Evolutionary conservation across 2,113 vertebrate genomes (phyloP).

Genomic region (Notechis scutatus): DNA sequence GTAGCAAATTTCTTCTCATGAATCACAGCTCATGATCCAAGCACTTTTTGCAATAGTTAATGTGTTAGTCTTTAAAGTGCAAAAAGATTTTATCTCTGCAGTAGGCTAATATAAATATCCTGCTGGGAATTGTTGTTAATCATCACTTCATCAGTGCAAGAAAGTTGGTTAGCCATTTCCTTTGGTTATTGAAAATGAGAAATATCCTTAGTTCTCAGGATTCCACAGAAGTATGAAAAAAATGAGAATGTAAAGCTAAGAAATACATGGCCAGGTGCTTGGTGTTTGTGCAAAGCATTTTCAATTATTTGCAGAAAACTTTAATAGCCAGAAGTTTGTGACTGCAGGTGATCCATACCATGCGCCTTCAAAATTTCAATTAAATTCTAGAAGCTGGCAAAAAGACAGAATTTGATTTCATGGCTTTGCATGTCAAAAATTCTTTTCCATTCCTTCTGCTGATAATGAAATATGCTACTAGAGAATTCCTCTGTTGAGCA

Average conservation of each 20-base stretch:
- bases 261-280: neutral
- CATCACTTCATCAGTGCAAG: neutral
- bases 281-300: neutral
- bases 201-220: neutral
- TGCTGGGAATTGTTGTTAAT: neutral
- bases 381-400: neutral
- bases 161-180: neutral
- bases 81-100: neutral
- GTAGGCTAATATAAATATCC: neutral
- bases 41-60: neutral
- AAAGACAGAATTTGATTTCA: neutral
- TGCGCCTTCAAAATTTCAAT: neutral
- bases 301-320: neutral
- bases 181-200: neutral
- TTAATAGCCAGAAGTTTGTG: neutral
- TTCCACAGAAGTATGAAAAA: neutral
- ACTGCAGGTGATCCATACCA: neutral
- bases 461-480: neutral
- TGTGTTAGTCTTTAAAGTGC: neutral
- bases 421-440: neutral
- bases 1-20: neutral
- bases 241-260: neutral
- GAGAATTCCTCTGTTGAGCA: neutral
- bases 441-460: neutral
- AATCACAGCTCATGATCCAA: neutral